Percentiles rank a stretch among this genome's conserved stretches.
phyloP scores from a whole-genome alignment of 2,888 invertebrate genomes.

The Atrina japonica region DNA sequence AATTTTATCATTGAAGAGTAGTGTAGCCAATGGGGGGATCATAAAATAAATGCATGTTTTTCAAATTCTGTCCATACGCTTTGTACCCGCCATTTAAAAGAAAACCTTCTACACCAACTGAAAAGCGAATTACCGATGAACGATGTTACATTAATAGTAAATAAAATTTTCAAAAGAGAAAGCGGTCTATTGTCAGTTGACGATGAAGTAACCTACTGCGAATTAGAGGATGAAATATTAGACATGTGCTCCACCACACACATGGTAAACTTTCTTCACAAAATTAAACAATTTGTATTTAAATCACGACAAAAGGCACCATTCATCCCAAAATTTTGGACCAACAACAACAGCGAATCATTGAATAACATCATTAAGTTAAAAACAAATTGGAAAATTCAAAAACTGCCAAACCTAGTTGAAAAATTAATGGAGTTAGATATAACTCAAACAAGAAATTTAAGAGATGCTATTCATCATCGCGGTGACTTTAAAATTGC shows the following conservation, averaged over 20 bases:
- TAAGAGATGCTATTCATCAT: conserved; percentile 3
- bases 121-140: background rate
- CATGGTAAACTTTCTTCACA: too few relatives aligned
- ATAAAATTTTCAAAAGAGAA: background rate
- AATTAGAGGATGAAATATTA: background rate
- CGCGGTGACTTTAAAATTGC: conserved; percentile 2
- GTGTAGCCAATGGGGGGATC: too few relatives aligned
- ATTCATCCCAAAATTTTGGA: conserved; percentile 10
- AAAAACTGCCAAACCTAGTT: conserved; percentile 5
- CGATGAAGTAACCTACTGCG: too few relatives aligned
- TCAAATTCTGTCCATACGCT: too few relatives aligned
- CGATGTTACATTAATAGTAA: background rate
- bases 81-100: conserved; percentile 7
- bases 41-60: background rate
- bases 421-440: background rate
- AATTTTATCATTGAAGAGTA: too few relatives aligned
- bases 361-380: conserved; percentile 20
- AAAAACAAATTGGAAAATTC: conserved; percentile 14
- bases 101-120: too few relatives aligned
- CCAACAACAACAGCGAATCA: conserved; percentile 27
- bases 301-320: background rate
- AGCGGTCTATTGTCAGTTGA: background rate
- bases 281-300: too few relatives aligned
- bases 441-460: background rate
- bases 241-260: background rate